Percentiles rank a stretch among this genome's conserved stretches.
Conservation (phyloP, 64 coral and sea anemone genomes). For the Montipora sp. region DNA sequence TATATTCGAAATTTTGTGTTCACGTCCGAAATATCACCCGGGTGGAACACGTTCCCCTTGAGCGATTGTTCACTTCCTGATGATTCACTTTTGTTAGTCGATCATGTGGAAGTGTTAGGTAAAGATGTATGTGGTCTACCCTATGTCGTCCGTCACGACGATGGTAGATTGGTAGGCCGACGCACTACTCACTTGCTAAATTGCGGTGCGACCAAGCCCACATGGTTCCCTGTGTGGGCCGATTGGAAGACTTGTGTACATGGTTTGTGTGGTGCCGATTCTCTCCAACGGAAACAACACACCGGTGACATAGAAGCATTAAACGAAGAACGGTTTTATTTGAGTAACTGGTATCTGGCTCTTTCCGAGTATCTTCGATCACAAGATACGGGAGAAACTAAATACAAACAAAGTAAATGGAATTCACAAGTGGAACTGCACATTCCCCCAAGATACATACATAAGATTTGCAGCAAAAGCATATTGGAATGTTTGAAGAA, state of each 20-base stretch:
- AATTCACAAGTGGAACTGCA: background rate
- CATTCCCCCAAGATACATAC: background rate
- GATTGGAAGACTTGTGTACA: background rate
- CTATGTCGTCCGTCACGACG: background rate
- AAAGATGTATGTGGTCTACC: background rate
- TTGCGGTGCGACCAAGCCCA: background rate
- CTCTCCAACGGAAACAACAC: background rate
- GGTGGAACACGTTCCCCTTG: background rate
- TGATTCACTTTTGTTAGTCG: background rate
- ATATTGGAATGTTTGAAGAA: background rate
- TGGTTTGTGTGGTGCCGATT: background rate
- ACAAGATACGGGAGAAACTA: background rate
- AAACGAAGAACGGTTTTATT: conserved; percentile 10
- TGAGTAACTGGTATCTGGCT: background rate
- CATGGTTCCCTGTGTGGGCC: background rate
- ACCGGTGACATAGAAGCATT: background rate
- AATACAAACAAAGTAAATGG: background rate
- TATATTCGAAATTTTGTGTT: background rate
- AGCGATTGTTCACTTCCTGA: background rate
- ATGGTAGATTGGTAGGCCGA: background rate
- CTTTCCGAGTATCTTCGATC: background rate
- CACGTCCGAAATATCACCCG: background rate
- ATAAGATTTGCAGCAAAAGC: background rate
- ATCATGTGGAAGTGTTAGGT: background rate
- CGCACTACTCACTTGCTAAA: background rate